Evolutionary conservation across 2,888 invertebrate species (phyloP).

Genomic region (Lasioglossum zephyrum): DNA sequence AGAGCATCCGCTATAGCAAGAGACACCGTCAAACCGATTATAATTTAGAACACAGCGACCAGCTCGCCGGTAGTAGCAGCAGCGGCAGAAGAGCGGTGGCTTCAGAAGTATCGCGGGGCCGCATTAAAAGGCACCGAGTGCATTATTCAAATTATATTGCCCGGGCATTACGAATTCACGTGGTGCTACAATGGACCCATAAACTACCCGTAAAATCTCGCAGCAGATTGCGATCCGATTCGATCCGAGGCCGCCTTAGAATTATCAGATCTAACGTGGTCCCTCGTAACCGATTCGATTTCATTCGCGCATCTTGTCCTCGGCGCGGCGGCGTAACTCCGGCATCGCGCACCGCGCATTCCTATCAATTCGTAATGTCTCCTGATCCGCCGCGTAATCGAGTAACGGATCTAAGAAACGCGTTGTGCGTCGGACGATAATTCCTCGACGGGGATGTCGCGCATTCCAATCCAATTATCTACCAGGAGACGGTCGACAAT

Average conservation of each 20-base stretch:
- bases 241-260: slow-evolving; percentile 16
- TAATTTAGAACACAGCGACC: slow-evolving; percentile 23
- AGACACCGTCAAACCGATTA: slow-evolving; percentile 14
- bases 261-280: slow-evolving; percentile 24
- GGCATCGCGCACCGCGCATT: not conserved
- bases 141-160: slow-evolving; percentile 38
- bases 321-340: not conserved
- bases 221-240: slow-evolving; percentile 30
- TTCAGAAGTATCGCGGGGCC: slow-evolving; percentile 3
- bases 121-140: slow-evolving; percentile 35
- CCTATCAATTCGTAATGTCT: slow-evolving; percentile 9
- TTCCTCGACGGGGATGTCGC: slow-evolving; percentile 44
- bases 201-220: slow-evolving; percentile 13
- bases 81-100: not conserved
- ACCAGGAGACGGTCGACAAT: slow-evolving; percentile 52
- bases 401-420: slow-evolving; percentile 27
- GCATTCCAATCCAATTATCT: slow-evolving; percentile 62
- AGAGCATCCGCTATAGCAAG: slow-evolving; percentile 33
- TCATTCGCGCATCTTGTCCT: not conserved
- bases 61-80: not conserved
- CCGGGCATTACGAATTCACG: slow-evolving; percentile 39
- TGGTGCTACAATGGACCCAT: slow-evolving; percentile 22
- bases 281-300: slow-evolving; percentile 21
- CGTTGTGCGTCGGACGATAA: slow-evolving; percentile 36
- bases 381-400: slow-evolving; percentile 23